phyloP scores from a whole-genome alignment of 2,888 invertebrate genomes.

The Andrena chrysosceles region DNA sequence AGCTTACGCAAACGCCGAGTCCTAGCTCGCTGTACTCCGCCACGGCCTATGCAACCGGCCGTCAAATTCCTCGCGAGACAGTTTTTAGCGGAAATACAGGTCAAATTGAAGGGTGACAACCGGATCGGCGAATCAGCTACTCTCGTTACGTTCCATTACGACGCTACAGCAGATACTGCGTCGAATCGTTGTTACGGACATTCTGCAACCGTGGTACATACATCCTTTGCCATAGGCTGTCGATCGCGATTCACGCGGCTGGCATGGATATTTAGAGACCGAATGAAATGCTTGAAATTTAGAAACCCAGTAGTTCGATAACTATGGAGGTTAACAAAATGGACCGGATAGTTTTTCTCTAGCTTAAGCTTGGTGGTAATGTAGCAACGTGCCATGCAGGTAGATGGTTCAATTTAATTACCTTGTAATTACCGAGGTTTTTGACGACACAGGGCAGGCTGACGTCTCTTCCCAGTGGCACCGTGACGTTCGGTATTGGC shows the following conservation, averaged over 20 bases:
- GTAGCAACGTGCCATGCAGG: background rate
- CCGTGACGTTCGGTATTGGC: conserved; percentile 96
- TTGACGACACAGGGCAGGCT: conserved; percentile 96
- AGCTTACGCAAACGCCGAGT: conserved; percentile 28
- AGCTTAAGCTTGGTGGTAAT: background rate
- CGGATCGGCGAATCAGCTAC: background rate
- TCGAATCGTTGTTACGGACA: background rate
- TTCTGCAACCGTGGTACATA: background rate
- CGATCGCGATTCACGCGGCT: too few species aligned
- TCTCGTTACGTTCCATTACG: background rate
- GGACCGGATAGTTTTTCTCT: background rate
- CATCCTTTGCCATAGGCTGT: too few species aligned
- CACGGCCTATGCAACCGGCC: background rate
- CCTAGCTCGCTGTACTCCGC: conserved; percentile 26
- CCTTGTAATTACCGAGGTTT: conserved; percentile 95
- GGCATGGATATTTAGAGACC: too few species aligned
- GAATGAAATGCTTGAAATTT: too few species aligned
- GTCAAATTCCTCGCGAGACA: background rate
- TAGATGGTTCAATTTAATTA: conserved; percentile 81
- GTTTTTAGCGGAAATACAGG: conserved; percentile 11
- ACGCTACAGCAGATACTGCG: background rate
- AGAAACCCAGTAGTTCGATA: too few species aligned
- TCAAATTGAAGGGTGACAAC: background rate
- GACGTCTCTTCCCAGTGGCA: conserved; percentile 95
- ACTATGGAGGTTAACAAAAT: too few species aligned